Base-by-base conservation (phyloP, 1,140 invertebrate genomes). In the Lepidostoma basale region DNA sequence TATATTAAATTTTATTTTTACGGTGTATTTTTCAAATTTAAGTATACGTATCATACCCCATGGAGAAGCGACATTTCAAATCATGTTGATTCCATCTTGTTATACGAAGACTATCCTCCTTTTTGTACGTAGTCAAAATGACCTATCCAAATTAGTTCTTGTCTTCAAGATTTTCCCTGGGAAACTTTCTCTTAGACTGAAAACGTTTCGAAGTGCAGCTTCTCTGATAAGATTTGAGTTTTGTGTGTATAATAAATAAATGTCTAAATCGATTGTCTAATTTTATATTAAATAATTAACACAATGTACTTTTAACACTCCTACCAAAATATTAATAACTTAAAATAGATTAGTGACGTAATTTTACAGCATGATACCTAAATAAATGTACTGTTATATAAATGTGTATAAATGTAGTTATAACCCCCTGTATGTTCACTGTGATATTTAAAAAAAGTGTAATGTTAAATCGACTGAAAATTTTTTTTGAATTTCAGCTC, bases 391-490 rank as follows among this genome's bases (percentile, higher is more conserved):
- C 5, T 22, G 20, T 47, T 47, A 47, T 22, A 8, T 22, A 47
- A 47, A 26, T 28, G 25, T 52, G 18, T 52, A 18, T 3, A 52
- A 28, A 52, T 52, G 47, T 52, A 52, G 47, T 36, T 58, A 20
- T 58, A 10, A 39, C 39, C 54, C 54, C 54, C 33, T 58, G 54
- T 58, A 58, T 58, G 33, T 58, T 58, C 33, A 58, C 54, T 58
- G 54, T 58, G 54, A 58, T 58, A 58, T 58, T 36, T 58, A 58
- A 39, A 58, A 36, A 58, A 14, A 56, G n/a, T 33, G 16, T 58
- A 58, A 58, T 39, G 39, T 58, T 58, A 36, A 58, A 52, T 52
- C 47, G 47, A 52, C 47, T 52, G 47, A 52, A 52, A 14, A 26
- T 14, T 14, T 26, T n/a, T 14, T 52, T 45, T 52, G 47, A 52